Percentiles rank a stretch among this genome's conserved stretches.
Conservation (phyloP, 2,888 invertebrate species). For the Caenorhabditis auriculariae region DNA sequence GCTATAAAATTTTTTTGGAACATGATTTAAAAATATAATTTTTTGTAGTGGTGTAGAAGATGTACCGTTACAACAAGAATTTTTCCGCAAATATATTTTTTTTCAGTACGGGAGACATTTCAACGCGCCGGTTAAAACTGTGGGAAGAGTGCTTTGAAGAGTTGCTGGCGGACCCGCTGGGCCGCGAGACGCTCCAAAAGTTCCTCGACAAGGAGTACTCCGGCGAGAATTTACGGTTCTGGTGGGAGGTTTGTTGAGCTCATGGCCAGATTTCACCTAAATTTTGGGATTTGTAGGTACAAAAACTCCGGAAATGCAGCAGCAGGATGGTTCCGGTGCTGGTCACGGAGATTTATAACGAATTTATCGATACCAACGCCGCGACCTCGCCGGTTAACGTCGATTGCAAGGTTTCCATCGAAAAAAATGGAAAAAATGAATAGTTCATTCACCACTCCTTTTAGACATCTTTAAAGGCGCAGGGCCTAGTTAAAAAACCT, state of each 20-base stretch:
- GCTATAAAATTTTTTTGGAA: no score
- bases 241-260: constrained; percentile 53
- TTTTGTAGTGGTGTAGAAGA: no score
- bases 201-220: constrained; percentile 98
- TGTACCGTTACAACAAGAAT: no score
- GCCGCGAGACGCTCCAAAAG: constrained; percentile 89
- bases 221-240: constrained; percentile 91
- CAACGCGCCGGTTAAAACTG: constrained; percentile 85
- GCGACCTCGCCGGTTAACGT: constrained; percentile 96
- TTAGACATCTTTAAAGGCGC: no score
- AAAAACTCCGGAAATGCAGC: constrained; percentile 85
- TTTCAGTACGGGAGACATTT: constrained; percentile 76
- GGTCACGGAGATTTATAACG: constrained; percentile 75
- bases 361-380: constrained; percentile 89
- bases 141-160: constrained; percentile 97
- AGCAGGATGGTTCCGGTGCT: constrained; percentile 80
- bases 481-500: no score
- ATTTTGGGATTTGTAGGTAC: constrained; percentile 64
- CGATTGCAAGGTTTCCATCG: constrained; percentile 81
- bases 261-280: neutral
- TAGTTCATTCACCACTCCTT: no score
- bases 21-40: no score
- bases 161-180: constrained; percentile 86
- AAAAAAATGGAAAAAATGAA: no score
- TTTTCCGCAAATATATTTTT: no score